These are phyloP conservation scores for Pollenia griseotomentosa DNA, from an alignment of 2,888 invertebrate species.

Conservation along the genomic window DNA sequence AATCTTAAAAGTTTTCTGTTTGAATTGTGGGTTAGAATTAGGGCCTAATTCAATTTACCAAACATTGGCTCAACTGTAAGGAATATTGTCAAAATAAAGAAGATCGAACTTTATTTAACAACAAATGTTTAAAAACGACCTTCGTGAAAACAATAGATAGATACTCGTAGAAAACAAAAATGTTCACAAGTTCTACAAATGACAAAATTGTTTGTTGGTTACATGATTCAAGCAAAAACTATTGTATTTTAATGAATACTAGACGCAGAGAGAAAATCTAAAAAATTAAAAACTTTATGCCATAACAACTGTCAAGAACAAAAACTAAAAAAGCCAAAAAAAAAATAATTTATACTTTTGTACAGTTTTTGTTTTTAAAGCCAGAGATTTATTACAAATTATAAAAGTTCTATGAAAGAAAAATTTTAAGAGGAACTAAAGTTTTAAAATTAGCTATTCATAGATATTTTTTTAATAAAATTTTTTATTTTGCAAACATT, in stretches of 20 bases:
- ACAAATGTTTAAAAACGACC: not conserved
- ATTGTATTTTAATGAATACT: not conserved
- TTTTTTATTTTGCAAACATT: too few species aligned
- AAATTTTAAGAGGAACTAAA: not conserved
- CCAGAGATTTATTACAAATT: constrained; percentile 2
- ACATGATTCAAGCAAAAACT: too few species aligned
- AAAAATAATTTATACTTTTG: too few species aligned
- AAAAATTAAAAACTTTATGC: constrained; percentile 2
- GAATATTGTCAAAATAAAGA: too few species aligned
- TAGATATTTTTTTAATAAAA: too few species aligned
- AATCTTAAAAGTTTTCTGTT: too few species aligned
- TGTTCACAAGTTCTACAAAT: not conserved
- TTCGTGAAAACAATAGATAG: not conserved
- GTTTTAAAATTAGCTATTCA: not conserved
- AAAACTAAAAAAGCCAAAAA: not conserved
- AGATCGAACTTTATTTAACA: too few species aligned
- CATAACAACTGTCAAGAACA: constrained; percentile 13
- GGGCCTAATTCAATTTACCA: too few species aligned
- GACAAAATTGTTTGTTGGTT: not conserved
- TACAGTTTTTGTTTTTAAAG: not conserved
- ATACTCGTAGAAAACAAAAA: not conserved
- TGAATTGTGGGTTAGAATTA: too few species aligned
- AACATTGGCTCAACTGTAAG: not conserved
- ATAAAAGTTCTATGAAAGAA: not conserved
- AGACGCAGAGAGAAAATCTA: not conserved